A percentile compares a stretch with the other conserved stretches of the same genome.
Conservation (phyloP, 2,797 vertebrate species). For the Labroides dimidiatus region DNA sequence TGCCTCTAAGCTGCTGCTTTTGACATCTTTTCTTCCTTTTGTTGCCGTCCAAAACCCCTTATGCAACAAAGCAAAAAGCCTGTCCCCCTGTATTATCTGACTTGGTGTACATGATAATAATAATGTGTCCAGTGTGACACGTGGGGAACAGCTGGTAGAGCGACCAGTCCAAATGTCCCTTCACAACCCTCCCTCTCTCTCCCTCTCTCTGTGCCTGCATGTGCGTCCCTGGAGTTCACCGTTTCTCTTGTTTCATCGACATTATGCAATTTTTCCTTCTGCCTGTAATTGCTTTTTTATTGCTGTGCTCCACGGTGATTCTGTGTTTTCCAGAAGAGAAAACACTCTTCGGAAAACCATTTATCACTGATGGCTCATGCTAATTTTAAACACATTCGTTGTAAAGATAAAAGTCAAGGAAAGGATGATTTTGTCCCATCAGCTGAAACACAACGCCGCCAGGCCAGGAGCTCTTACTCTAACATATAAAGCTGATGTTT, state of each 20-base stretch:
- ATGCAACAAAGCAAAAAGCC: conserved; percentile 57
- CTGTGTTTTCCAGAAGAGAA: conserved; percentile 22
- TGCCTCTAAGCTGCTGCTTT: not conserved
- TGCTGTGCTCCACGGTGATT: conserved; percentile 26
- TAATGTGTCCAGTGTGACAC: conserved; percentile 60
- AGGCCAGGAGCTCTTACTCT: too few species aligned
- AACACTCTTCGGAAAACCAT: not conserved
- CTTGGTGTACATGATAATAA: conserved; percentile 63
- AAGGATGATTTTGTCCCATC: too few species aligned
- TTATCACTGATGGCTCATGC: not conserved
- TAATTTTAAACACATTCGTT: not conserved
- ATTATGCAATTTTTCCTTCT: conserved; percentile 62
- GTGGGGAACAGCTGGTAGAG: conserved; percentile 75
- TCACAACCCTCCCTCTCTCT: too few species aligned
- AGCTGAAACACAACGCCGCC: too few species aligned
- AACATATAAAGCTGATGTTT: too few species aligned
- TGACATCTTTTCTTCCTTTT: conserved; percentile 3
- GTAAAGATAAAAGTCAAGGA: too few species aligned
- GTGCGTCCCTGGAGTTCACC: conserved; percentile 31
- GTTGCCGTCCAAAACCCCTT: conserved; percentile 44
- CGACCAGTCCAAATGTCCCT: conserved; percentile 54
- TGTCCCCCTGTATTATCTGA: conserved; percentile 47
- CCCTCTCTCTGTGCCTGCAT: conserved; percentile 42
- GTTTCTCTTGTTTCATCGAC: conserved; percentile 48
- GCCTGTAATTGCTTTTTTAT: conserved; percentile 11